Evolutionary conservation across 2,797 vertebrate genomes (phyloP), one percentile per base, ranked within the genome.

Genomic region (Menidia menidia): DNA sequence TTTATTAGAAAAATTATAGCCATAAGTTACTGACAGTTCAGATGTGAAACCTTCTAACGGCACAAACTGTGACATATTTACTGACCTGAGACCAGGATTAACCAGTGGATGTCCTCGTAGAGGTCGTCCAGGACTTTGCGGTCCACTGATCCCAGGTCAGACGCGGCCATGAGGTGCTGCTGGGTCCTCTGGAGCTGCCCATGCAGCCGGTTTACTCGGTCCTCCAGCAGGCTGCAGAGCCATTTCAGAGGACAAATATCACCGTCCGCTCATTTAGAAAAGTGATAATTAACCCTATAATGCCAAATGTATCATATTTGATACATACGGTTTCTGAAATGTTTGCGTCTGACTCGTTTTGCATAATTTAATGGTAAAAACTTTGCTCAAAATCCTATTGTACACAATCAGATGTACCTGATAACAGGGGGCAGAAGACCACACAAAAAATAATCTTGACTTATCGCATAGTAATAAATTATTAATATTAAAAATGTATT

Each of bases 51-150:
- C 25, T 25, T 25, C 25, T 25, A 25, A 25, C 25, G 25, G 25
- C 25, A 25, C 25, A 25, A 25, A 25, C 25, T 2, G 25, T 25
- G 1, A 25, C 25, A 25, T 10, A 19, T 45, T 18, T 53, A 50
- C 89, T 82, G 80, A 99, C 98, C 98, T 96, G 97, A 97, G 89
- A 99, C 98, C 95, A 99, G 93, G 89, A 99, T 96, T 82, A 99
- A 95, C 98, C 98, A 99, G 94, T 99, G 98, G 92, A 99, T 99
- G 92, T 99, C 98, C 92, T 99, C 98, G 6, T 99, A 99, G 52
- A 99, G 94, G 82, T 99, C 97, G 75, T 99, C 98, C 87, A 99
- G 95, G 66, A 95, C 94, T 93, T 96, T 98, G 85, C 95, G 95
- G 86, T 97, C 96, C 51, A 94, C 87, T 1, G 96, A 92, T 64